Evolutionary conservation across 1,140 invertebrate genomes (phyloP), one percentile per base, ranked within the genome.

Genomic region (Drosophila ambigua): DNA sequence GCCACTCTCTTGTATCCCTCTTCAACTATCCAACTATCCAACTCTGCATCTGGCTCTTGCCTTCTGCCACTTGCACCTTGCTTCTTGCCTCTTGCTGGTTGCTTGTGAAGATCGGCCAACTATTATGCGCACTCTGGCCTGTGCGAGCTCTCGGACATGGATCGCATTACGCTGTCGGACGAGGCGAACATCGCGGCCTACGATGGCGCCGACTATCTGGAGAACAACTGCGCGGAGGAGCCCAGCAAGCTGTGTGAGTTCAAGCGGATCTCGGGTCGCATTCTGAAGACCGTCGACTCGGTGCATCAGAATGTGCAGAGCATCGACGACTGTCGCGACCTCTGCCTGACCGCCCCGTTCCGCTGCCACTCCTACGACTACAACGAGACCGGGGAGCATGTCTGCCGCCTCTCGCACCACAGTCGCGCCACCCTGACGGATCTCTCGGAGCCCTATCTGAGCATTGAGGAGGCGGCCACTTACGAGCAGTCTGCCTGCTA

Each of bases 401-500:
- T 98, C 43, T 98, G 97, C 92, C 94, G 97, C 67, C 94, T 98
- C 8, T 97, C 96, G 87, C 97, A 98, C 93, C 97, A 98, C 91
- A 96, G 96, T 20, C 94, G 96, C 69, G 96, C 97, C 23, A 98
- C 97, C 0, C 94, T 98, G 31, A 95, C 96, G 13, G 96, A 97
- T 83, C 97, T 97, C 81, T 95, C 96, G 94, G 97, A 98, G 79
- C 97, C 97, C 15, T 98, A 98, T 92, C 93, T 98, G 53, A 96
- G 97, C 79, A 96, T 98, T 11, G 95, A 96, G 5, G 97, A 97
- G 93, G 96, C 96, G 41, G 95, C 96, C 15, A 98, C 97, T 8
- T 98, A 98, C 92, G 97, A 98, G 92, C 93, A 98, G 71, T 96
- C 96, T 76, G 97, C 97, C 4, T 98, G 98, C 92, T 98, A 98